Conservation (phyloP, 2,888 invertebrate species). For the Erpobdella octoculata region DNA sequence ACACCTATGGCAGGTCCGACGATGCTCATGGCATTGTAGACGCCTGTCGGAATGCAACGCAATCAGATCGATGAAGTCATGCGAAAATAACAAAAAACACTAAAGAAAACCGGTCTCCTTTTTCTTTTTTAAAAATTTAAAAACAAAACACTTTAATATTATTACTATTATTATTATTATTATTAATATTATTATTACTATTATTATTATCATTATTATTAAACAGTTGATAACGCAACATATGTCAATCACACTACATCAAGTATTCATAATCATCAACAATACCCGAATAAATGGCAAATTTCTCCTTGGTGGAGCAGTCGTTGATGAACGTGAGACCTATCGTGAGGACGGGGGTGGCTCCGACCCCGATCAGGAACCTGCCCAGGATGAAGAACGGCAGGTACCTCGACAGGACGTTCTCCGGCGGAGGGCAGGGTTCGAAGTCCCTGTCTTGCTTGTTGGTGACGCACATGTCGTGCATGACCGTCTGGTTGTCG, state of each 20-base stretch:
- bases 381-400: conserved; percentile 36
- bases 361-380: conserved; percentile 34
- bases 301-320: conserved; percentile 31
- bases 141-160: not conserved
- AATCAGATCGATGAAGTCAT: too few relatives aligned
- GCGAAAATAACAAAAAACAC: too few relatives aligned
- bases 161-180: too few relatives aligned
- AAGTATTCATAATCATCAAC: not conserved
- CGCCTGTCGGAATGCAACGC: too few relatives aligned
- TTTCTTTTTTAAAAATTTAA: not conserved
- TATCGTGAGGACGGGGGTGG: conserved; percentile 38
- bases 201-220: too few relatives aligned
- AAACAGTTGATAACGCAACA: too few relatives aligned
- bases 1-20: conserved; percentile 37
- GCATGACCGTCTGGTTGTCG: not conserved
- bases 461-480: not conserved
- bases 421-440: not conserved
- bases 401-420: conserved; percentile 30
- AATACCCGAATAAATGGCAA: conserved; percentile 37
- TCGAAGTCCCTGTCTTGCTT: not conserved
- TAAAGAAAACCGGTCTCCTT: not conserved
- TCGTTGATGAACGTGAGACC: conserved; percentile 37
- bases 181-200: too few relatives aligned
- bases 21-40: conserved; percentile 36
- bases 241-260: conserved; percentile 8